Evolutionary conservation across 2,797 vertebrate species (phyloP).

Genomic region (Eptatretus atami): DNA sequence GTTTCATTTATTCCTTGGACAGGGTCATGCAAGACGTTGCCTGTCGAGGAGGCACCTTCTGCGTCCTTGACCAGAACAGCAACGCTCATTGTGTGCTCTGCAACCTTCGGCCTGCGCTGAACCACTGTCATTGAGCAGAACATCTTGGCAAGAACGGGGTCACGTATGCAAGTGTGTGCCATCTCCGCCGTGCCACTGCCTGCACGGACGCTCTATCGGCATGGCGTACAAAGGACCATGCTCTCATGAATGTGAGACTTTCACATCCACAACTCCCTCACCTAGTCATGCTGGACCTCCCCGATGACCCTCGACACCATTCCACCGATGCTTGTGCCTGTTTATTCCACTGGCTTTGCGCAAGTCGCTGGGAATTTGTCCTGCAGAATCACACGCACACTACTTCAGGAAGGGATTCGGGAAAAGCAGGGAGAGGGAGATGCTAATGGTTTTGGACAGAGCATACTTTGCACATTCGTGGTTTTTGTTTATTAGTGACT

Average conservation of each 20-base stretch:
- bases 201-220: slow-evolving; percentile 72
- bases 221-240: slow-evolving; percentile 88
- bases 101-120: slow-evolving; percentile 56
- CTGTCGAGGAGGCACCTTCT: slow-evolving; percentile 67
- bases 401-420: too few relatives aligned
- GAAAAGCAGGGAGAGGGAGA: too few relatives aligned
- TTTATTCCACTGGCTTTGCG: too few relatives aligned
- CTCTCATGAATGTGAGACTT: slow-evolving; percentile 43
- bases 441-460: too few relatives aligned
- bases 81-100: slow-evolving; percentile 92
- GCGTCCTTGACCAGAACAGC: slow-evolving; percentile 93
- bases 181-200: slow-evolving; percentile 82
- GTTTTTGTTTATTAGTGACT: too few relatives aligned
- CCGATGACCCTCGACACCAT: too few relatives aligned
- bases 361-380: too few relatives aligned
- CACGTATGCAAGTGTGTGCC: slow-evolving; percentile 66
- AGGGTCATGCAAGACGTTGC: slow-evolving; percentile 80
- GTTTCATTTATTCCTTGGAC: slow-evolving; percentile 10
- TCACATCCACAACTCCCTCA: too few relatives aligned
- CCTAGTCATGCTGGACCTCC: too few relatives aligned
- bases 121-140: slow-evolving; percentile 34
- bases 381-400: too few relatives aligned
- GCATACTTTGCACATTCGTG: too few relatives aligned
- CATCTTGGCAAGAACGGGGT: slow-evolving; percentile 81
- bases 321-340: too few relatives aligned